Evolutionary conservation across 1,140 invertebrate genomes (phyloP).

Genomic region (Euglossa dilemma): DNA sequence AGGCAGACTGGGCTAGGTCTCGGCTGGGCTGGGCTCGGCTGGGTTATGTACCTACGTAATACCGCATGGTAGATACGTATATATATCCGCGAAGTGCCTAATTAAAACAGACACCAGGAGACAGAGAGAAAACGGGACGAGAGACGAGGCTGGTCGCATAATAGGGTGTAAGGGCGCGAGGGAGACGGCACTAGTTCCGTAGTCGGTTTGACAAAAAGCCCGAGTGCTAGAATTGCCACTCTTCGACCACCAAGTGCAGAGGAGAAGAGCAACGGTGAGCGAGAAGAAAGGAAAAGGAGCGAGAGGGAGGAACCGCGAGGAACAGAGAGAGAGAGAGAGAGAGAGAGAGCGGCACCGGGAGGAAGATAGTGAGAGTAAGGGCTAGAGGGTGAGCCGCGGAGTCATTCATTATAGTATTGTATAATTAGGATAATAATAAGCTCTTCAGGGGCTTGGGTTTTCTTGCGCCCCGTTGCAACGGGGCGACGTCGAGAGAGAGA

Average conservation of each 20-base stretch:
- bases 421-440: slow-evolving; percentile 83
- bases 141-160: slow-evolving; percentile 66
- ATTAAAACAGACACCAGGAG: slow-evolving; percentile 82
- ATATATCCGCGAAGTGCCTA: slow-evolving; percentile 80
- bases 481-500: slow-evolving; percentile 46
- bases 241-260: slow-evolving; percentile 78
- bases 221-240: slow-evolving; percentile 82
- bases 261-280: slow-evolving; percentile 72
- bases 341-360: slow-evolving; percentile 51
- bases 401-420: slow-evolving; percentile 80
- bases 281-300: slow-evolving; percentile 56
- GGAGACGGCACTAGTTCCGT: slow-evolving; percentile 72
- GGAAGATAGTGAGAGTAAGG: slow-evolving; percentile 56
- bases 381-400: slow-evolving; percentile 67
- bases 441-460: slow-evolving; percentile 74
- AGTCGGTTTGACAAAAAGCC: slow-evolving; percentile 76
- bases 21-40: slow-evolving; percentile 45
- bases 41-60: slow-evolving; percentile 64
- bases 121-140: slow-evolving; percentile 70
- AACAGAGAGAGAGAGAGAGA: slow-evolving; percentile 34
- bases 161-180: slow-evolving; percentile 73
- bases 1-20: slow-evolving; percentile 55
- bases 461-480: slow-evolving; percentile 72
- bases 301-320: slow-evolving; percentile 40
- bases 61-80: slow-evolving; percentile 56